Conservation (phyloP, 2,797 vertebrate genomes). For the Notolabrus celidotus region DNA sequence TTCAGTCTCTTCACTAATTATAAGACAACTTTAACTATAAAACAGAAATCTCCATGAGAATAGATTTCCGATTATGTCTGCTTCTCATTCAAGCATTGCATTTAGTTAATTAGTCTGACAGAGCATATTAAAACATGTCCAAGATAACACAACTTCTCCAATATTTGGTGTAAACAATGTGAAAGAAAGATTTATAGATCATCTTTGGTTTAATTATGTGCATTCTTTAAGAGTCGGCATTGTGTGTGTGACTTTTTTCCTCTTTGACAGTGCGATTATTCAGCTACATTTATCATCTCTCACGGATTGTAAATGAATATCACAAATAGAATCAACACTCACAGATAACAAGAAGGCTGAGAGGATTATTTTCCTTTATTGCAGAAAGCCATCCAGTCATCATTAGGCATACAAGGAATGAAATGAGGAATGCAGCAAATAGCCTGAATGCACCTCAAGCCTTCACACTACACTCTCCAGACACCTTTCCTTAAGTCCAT, state of each 20-base stretch:
- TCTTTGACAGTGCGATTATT: no score
- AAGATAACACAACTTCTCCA: constrained; percentile 18
- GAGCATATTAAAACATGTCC: constrained; percentile 23
- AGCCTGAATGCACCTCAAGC: constrained; percentile 66
- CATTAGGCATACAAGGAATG: constrained; percentile 66
- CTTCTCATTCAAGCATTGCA: constrained; percentile 26
- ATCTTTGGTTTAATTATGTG: constrained; percentile 1
- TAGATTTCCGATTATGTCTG: background rate
- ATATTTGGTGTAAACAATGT: constrained; percentile 18
- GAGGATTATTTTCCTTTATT: constrained; percentile 80
- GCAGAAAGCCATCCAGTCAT: constrained; percentile 78
- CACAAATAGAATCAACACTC: background rate
- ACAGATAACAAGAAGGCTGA: constrained; percentile 23
- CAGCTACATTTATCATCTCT: no score
- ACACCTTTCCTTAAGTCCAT: constrained; percentile 32
- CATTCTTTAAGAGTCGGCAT: no score
- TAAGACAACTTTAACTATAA: constrained; percentile 25
- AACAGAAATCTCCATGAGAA: constrained; percentile 16
- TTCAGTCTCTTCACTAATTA: constrained; percentile 38
- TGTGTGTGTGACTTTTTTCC: background rate
- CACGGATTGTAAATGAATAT: no score
- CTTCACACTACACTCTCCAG: constrained; percentile 48
- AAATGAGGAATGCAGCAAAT: constrained; percentile 72
- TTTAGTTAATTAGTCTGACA: constrained; percentile 30
- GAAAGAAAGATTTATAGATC: constrained; percentile 1